Conservation (phyloP, 2,888 invertebrate species). For the Dorcus hopei region DNA sequence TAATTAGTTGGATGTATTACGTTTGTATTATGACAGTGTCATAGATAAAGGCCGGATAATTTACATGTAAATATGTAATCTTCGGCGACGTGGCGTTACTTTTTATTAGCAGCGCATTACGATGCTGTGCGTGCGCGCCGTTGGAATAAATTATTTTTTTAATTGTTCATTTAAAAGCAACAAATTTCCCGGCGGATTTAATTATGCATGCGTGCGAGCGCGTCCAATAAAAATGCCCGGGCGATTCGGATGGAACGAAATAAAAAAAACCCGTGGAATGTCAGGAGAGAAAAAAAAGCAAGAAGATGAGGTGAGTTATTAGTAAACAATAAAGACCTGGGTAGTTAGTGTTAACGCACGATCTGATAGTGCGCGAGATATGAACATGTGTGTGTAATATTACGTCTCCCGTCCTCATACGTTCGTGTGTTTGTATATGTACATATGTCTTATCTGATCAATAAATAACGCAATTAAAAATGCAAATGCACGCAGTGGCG, state of each 20-base stretch:
- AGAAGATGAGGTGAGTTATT: neutral
- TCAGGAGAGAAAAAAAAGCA: neutral
- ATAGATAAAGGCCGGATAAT: constrained; percentile 10
- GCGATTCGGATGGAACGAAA: neutral
- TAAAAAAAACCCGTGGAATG: neutral
- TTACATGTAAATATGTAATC: constrained; percentile 10
- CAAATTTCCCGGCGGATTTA: neutral
- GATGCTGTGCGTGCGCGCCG: constrained; percentile 1
- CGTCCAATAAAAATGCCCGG: neutral
- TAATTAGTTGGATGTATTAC: constrained; percentile 1
- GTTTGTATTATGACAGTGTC: constrained; percentile 4
- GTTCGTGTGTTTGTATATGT: constrained; percentile 2
- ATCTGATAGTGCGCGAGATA: constrained; percentile 7
- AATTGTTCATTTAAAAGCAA: constrained; percentile 7
- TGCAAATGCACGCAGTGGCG: constrained; percentile 27
- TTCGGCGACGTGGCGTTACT: neutral
- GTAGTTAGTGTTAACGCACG: neutral
- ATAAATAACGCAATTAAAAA: constrained; percentile 32
- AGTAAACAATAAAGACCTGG: constrained; percentile 1
- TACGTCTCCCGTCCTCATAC: constrained; percentile 9
- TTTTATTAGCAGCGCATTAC: constrained; percentile 8
- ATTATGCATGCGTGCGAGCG: neutral
- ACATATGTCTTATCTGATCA: constrained; percentile 21
- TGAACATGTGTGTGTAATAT: constrained; percentile 8
- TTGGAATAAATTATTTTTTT: constrained; percentile 12